Percentiles rank a stretch among this genome's conserved stretches.
phyloP scores from a whole-genome alignment of 2,888 invertebrate species.

The Nasonovia ribisnigri region DNA sequence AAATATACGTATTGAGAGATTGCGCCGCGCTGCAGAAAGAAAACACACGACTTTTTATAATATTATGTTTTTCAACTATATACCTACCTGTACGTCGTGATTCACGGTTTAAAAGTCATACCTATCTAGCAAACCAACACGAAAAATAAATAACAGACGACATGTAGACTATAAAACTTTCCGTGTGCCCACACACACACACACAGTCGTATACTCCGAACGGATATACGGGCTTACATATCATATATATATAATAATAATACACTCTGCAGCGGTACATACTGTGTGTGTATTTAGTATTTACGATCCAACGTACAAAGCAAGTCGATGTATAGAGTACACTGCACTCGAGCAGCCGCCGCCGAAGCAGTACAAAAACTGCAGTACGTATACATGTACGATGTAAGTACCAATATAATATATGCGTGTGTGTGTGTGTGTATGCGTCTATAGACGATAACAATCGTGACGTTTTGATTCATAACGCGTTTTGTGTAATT shows the following conservation, averaged over 20 bases:
- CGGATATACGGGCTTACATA: neutral
- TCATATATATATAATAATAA: neutral
- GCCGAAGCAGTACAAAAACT: constrained; percentile 11
- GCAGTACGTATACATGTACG: neutral
- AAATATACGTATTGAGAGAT: constrained; percentile 42
- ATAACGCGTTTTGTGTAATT: constrained; percentile 18
- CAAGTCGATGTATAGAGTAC: neutral
- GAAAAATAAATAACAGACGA: constrained; percentile 47
- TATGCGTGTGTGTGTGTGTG: neutral
- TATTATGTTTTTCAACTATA: constrained; percentile 29
- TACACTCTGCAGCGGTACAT: neutral
- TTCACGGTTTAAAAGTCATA: constrained; percentile 53
- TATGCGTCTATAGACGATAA: neutral
- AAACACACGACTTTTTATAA: constrained; percentile 23
- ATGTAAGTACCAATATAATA: too few relatives aligned
- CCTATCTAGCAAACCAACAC: constrained; percentile 11
- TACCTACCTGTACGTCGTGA: neutral
- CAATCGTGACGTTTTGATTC: constrained; percentile 34
- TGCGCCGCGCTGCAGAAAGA: neutral
- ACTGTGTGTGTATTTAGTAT: neutral
- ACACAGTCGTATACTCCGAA: neutral
- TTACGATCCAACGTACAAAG: neutral
- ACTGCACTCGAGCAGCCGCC: constrained; percentile 19
- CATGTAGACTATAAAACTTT: constrained; percentile 28
- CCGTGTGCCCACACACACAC: neutral